These are phyloP conservation scores for Mechanitis mazaeus DNA, from an alignment of 2,888 invertebrate genomes.

Conservation along the genomic window DNA sequence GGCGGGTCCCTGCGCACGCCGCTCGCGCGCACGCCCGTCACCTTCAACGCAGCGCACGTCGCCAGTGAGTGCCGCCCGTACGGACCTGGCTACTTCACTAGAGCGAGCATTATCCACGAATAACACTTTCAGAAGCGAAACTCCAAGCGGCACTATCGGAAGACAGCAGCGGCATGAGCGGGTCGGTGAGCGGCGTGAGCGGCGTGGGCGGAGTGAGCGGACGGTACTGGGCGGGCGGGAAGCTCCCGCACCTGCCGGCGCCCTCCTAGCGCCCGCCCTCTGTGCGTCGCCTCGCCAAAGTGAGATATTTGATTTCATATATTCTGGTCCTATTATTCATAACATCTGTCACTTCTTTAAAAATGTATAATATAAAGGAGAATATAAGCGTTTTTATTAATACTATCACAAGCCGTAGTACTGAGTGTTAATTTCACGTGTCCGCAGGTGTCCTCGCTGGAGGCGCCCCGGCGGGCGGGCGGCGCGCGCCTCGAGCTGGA, in stretches of 20 bases:
- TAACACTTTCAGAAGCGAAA: conserved; percentile 58
- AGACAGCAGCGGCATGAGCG: conserved; percentile 50
- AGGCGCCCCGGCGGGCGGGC: conserved; percentile 44
- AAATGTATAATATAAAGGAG: too few species aligned
- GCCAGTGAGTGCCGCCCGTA: conserved; percentile 52
- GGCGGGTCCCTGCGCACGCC: conserved; percentile 68
- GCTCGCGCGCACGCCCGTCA: conserved; percentile 70
- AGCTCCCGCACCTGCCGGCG: conserved; percentile 72
- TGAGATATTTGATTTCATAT: conserved; percentile 25
- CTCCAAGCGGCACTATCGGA: conserved; percentile 68
- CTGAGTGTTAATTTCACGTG: background rate
- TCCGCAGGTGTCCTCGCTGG: conserved; percentile 65
- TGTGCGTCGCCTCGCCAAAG: conserved; percentile 69
- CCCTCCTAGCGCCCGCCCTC: conserved; percentile 73
- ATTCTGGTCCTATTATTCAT: background rate
- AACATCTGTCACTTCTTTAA: too few species aligned
- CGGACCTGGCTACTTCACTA: background rate
- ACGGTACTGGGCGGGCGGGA: conserved; percentile 66
- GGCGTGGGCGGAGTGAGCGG: conserved; percentile 38
- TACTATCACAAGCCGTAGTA: too few species aligned
- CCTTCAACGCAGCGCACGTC: conserved; percentile 68
- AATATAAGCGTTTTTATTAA: too few species aligned
- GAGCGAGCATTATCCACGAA: background rate
- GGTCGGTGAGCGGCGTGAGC: conserved; percentile 39
- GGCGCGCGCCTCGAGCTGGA: conserved; percentile 62